Evolutionary conservation across 1,140 invertebrate species (phyloP).

Genomic region (Ceratina calcarata): DNA sequence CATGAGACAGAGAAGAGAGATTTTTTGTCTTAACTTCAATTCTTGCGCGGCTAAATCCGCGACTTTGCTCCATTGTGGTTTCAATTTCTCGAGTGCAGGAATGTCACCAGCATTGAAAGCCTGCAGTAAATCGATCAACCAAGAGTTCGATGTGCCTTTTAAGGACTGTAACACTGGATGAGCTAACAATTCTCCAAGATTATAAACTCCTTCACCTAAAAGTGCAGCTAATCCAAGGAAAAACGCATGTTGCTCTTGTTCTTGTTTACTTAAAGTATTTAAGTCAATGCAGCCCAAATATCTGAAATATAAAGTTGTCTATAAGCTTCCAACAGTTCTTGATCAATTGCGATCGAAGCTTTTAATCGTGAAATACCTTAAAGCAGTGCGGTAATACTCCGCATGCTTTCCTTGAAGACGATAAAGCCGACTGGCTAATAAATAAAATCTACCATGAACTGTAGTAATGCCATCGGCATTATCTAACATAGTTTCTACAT

Average conservation of each 20-base stretch:
- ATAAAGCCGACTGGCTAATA: conserved; percentile 93
- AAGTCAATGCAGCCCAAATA: conserved; percentile 96
- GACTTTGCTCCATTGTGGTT: conserved; percentile 90
- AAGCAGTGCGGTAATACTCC: conserved; percentile 96
- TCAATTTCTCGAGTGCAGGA: conserved; percentile 90
- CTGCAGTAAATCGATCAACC: conserved; percentile 94
- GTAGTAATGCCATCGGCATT: conserved; percentile 94
- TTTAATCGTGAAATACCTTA: conserved; percentile 81
- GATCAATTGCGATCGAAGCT: background rate
- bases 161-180: conserved; percentile 96
- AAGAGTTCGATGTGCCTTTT: conserved; percentile 90
- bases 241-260: conserved; percentile 92
- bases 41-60: conserved; percentile 94
- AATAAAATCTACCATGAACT: conserved; percentile 97
- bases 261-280: conserved; percentile 83
- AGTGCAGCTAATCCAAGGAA: conserved; percentile 96
- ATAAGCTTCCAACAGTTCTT: background rate
- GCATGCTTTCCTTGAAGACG: conserved; percentile 92
- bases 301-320: conserved; percentile 64
- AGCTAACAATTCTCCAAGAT: conserved; percentile 97
- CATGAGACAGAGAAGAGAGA: conserved; percentile 97
- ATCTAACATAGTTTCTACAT: conserved; percentile 92
- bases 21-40: conserved; percentile 92
- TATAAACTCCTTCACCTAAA: conserved; percentile 97
- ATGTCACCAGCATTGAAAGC: conserved; percentile 97